phyloP scores from a whole-genome alignment of 2,113 vertebrate species.

The Phaethornis superciliosus region DNA sequence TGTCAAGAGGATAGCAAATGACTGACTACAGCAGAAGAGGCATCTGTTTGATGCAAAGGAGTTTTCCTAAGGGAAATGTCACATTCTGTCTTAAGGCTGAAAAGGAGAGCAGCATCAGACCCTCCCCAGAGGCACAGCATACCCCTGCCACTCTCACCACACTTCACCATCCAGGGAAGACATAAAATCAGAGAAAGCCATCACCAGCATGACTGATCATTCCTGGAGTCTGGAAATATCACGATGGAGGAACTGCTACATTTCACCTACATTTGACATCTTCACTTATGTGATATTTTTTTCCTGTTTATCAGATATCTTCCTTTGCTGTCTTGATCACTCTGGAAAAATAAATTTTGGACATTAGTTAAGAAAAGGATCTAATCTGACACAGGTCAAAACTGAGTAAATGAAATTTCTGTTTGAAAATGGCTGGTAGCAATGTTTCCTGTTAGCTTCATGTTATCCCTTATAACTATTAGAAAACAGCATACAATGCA shows the following conservation, averaged over 20 bases:
- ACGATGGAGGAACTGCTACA: accelerated
- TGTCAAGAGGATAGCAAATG: neutral
- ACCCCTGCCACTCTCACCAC: neutral
- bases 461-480: neutral
- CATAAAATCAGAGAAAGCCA: neutral
- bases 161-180: neutral
- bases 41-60: neutral
- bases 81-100: neutral
- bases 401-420: conserved; percentile 16
- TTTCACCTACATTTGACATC: neutral
- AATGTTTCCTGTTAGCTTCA: neutral
- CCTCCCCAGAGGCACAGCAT: neutral
- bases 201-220: accelerated
- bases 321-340: neutral
- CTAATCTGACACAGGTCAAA: neutral
- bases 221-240: neutral
- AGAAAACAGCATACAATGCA: neutral
- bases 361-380: neutral
- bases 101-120: neutral
- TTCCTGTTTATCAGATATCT: neutral
- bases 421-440: neutral
- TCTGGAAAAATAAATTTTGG: neutral
- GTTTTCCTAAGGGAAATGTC: neutral
- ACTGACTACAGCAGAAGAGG: neutral
- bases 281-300: neutral